A percentile compares a stretch with the other conserved stretches of the same genome.
These are phyloP conservation scores for Melanotaenia trifasciata DNA, from an alignment of 2,797 vertebrate genomes.

Conservation along the genomic window DNA sequence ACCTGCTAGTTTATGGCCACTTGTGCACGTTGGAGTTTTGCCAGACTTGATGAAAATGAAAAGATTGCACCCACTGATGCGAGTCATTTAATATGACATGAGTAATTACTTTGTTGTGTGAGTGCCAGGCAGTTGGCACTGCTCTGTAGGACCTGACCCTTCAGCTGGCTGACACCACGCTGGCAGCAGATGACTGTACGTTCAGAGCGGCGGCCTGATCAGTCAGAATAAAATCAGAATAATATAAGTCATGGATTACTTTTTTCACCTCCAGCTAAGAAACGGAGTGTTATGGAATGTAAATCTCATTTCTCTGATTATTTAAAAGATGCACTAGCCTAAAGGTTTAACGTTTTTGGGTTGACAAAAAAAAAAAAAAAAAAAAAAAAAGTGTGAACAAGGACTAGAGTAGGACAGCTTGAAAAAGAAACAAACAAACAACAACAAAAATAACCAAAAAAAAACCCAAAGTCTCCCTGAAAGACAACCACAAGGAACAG, in stretches of 20 bases:
- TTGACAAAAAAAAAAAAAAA: not conserved
- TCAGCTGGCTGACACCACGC: conserved; percentile 59
- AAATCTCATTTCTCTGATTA: conserved; percentile 1
- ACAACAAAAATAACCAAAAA: too few species aligned
- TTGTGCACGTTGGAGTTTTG: conserved; percentile 22
- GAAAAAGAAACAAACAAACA: too few species aligned
- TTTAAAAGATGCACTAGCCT: conserved; percentile 30
- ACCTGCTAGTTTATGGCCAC: conserved; percentile 4
- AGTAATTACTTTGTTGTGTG: conserved; percentile 64
- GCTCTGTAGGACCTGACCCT: conserved; percentile 58
- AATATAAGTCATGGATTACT: conserved; percentile 14
- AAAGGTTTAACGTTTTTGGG: conserved; percentile 23
- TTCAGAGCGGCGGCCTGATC: conserved; percentile 49
- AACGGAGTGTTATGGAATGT: conserved; percentile 20
- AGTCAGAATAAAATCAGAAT: conserved; percentile 49
- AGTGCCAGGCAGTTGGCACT: conserved; percentile 63
- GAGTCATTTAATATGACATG: conserved; percentile 60
- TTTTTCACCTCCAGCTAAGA: conserved; percentile 21
- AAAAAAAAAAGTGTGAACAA: not conserved
- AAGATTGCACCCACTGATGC: conserved; percentile 48
- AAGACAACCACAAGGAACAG: not conserved
- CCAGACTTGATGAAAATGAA: conserved; percentile 56
- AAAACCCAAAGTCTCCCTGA: too few species aligned
- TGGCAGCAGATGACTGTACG: conserved; percentile 59
- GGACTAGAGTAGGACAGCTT: not conserved